These are phyloP conservation scores for Andrena bicolor DNA, from an alignment of 2,888 invertebrate species.

Conservation along the genomic window DNA sequence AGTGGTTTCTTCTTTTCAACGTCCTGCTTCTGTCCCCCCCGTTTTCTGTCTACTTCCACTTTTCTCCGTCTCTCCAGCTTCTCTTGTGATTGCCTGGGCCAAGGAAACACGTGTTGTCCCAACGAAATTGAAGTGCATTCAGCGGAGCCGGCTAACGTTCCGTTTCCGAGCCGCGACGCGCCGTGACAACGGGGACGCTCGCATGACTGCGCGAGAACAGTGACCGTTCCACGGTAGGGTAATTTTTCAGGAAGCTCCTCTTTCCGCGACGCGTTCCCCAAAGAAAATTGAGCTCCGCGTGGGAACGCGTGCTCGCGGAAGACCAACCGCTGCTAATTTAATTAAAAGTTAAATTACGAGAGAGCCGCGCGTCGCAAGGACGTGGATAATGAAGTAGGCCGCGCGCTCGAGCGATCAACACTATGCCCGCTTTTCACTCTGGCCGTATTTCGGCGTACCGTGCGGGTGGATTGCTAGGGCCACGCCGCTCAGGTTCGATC, in stretches of 20 bases:
- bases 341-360: slow-evolving; percentile 63
- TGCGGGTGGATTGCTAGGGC: too few species aligned
- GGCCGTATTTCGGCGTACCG: not conserved
- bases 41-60: not conserved
- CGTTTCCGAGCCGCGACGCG: slow-evolving; percentile 4
- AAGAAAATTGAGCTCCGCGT: slow-evolving; percentile 52
- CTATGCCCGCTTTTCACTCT: too few species aligned
- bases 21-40: not conserved
- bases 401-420: not conserved
- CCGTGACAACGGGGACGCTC: slow-evolving; percentile 39
- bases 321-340: slow-evolving; percentile 47
- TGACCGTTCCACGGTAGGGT: slow-evolving; percentile 38
- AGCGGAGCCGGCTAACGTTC: slow-evolving; percentile 53
- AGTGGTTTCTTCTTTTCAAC: slow-evolving; percentile 11
- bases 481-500: not conserved
- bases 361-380: not conserved
- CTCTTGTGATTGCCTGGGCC: slow-evolving; percentile 41
- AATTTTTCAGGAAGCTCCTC: slow-evolving; percentile 53
- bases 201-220: slow-evolving; percentile 45
- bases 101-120: slow-evolving; percentile 68
- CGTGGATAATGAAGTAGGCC: slow-evolving; percentile 23
- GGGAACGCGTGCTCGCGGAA: slow-evolving; percentile 37
- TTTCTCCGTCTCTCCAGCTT: slow-evolving; percentile 3
- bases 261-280: slow-evolving; percentile 17
- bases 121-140: slow-evolving; percentile 72